Evolutionary conservation across 1,140 invertebrate species (phyloP).

Genomic region (Streblospio benedicti): DNA sequence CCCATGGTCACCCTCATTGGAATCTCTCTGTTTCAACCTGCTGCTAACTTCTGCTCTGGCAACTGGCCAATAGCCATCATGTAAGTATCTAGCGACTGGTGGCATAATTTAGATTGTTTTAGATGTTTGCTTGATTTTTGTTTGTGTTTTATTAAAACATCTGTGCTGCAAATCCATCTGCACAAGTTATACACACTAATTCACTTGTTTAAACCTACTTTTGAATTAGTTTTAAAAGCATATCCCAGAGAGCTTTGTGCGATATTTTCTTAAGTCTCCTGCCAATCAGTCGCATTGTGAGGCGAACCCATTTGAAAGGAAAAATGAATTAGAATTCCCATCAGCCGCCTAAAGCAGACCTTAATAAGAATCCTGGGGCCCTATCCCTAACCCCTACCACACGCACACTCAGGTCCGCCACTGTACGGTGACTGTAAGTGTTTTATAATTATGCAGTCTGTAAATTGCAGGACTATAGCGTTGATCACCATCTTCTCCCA

Average conservation of each 20-base stretch:
- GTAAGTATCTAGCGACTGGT: slow-evolving; percentile 28
- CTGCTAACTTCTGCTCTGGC: slow-evolving; percentile 31
- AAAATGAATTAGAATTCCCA: too few relatives aligned
- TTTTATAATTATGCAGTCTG: neutral
- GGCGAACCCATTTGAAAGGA: too few relatives aligned
- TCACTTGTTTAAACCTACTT: too few relatives aligned
- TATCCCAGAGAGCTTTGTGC: too few relatives aligned
- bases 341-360: too few relatives aligned
- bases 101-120: neutral
- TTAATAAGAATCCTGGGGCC: too few relatives aligned
- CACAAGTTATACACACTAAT: too few relatives aligned
- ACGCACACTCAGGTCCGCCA: neutral
- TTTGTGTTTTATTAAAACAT: neutral
- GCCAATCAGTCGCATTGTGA: too few relatives aligned
- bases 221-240: too few relatives aligned
- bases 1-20: slow-evolving; percentile 48
- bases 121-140: neutral
- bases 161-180: too few relatives aligned
- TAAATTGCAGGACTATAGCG: slow-evolving; percentile 61
- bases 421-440: neutral
- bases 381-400: too few relatives aligned
- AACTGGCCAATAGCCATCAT: slow-evolving; percentile 44
- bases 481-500: slow-evolving; percentile 76
- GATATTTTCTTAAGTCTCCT: too few relatives aligned
- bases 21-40: slow-evolving; percentile 41